Base-by-base conservation (phyloP, 2,797 vertebrate species). In the Scarus forsteni region DNA sequence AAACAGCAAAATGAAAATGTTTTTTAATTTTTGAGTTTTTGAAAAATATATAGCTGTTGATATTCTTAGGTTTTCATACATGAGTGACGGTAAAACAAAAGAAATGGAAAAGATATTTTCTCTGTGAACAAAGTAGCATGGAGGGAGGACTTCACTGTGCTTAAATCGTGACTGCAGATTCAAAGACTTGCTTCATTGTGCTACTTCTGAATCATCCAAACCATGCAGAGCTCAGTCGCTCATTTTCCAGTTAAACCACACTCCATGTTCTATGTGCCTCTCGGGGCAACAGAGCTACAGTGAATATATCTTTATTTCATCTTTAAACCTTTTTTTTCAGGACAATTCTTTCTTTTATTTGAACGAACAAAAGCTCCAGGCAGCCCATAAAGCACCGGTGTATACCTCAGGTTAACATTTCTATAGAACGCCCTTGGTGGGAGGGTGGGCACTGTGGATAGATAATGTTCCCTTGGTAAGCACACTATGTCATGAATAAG, bases 401-500 rank as follows among this genome's bases (percentile, higher is more conserved):
- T 59, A 3, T 57, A 66, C 11, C 38, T 51, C 61, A 69, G 52
- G 61, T 81, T 75, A 81, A 70, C 57, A 48, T 83, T 85, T 71
- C 73, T 83, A 61, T 70, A 69, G 48, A 68, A 79, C 76, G 79
- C 62, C 88, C 84, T 90, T 85, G 73, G 68, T 59, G 38, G 73
- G 70, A 73, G 64, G 72, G 39, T 38, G 52, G 53, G 48, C 69
- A 66, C 49, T 74, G 53, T 48, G 58, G 58, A 70, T 44, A 65
- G 87, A 86, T 90, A 85, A 82, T 88, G 65, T 68, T 76, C 66
- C 68, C 66, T 59, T 57, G 55, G 53, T 76, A 70, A 13, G n/a
- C 64, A 63, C 71, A 60, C 59, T 56, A 19, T 60, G 68, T 72
- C 67, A 87, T 88, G 89, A 92, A 93, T 92, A 91, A 93, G 87